Evolutionary conservation across 2,888 invertebrate genomes (phyloP), one percentile per base, ranked within the genome.

Genomic region (Griposia aprilina): DNA sequence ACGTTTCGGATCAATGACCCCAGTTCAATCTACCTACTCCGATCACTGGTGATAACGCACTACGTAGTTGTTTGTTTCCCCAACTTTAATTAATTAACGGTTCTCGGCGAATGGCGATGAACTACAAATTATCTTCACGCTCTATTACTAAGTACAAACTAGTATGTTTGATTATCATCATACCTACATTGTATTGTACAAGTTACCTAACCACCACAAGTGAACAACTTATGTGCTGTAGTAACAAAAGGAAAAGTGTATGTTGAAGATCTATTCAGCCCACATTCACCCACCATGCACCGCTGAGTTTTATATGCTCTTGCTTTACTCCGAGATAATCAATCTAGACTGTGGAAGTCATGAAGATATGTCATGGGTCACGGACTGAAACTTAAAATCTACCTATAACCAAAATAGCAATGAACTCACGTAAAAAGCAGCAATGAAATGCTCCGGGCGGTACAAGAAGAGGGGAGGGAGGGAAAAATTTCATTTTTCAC

Each of bases 401-500:
- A 60, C 17, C 23, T 30, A 63, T 41, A 63, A 72, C 41, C 23
- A 55, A 50, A 26, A 72, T n/a, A 76, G 50, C 74, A 76, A 74
- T 69, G 74, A 76, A 85, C 62, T 87, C 74, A 45, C 23, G 60
- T 68, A 60, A 70, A 67, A 83, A 68, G 41, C 70, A 26, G 74
- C 59, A 68, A 80, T 72, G 36, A 72, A 82, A 63, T 82, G 36
- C 60, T 63, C 65, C 41, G 48, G 57, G 50, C 63, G 71, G 68
- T 74, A 80, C 65, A 41, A 20, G 30, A 6, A 5, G 57, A 41
- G 74, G 52, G 71, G 78, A 60, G 76, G 67, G 76, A 68, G 76
- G 55, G 72, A 60, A 82, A 79, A 90, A 85, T 90, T 90, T 89
- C 90, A 89, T 90, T 90, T 89, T 89, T 84, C 81, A 82, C 83